Conservation (phyloP, 2,113 vertebrate species). For the Odontesthes bonariensis region DNA sequence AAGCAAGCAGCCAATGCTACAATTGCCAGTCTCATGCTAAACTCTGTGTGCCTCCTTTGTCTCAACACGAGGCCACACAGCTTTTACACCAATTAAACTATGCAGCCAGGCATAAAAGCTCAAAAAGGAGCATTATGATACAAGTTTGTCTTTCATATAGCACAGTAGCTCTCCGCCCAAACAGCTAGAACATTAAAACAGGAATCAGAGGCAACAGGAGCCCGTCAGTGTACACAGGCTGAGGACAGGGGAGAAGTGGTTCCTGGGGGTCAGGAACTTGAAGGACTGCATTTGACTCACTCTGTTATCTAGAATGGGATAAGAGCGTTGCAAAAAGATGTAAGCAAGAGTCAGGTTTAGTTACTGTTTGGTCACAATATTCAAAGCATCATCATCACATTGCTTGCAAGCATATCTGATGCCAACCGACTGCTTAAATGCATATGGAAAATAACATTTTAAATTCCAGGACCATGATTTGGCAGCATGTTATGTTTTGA, state of each 20-base stretch:
- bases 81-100: slow-evolving; percentile 53
- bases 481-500: slow-evolving; percentile 34
- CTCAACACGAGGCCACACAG: slow-evolving; percentile 45
- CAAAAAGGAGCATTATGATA: slow-evolving; percentile 4
- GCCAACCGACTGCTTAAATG: background rate
- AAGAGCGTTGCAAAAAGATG: slow-evolving; percentile 15
- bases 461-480: slow-evolving; percentile 5
- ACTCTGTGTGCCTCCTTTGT: slow-evolving; percentile 23
- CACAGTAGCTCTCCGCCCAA: background rate
- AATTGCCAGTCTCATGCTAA: slow-evolving; percentile 41
- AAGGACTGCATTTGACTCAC: slow-evolving; percentile 30
- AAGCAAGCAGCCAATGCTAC: slow-evolving; percentile 11
- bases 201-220: slow-evolving; percentile 34
- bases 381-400: background rate
- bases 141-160: slow-evolving; percentile 9
- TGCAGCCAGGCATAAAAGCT: slow-evolving; percentile 30
- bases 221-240: slow-evolving; percentile 8
- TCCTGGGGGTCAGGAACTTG: slow-evolving; percentile 35
- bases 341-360: slow-evolving; percentile 20
- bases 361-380: slow-evolving; percentile 12
- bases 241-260: slow-evolving; percentile 30
- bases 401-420: background rate
- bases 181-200: slow-evolving; percentile 33
- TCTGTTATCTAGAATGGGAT: slow-evolving; percentile 8
- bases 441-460: slow-evolving; percentile 3